Evolutionary conservation across 2,113 vertebrate species (phyloP).

Genomic region (Bagarius yarrelli): DNA sequence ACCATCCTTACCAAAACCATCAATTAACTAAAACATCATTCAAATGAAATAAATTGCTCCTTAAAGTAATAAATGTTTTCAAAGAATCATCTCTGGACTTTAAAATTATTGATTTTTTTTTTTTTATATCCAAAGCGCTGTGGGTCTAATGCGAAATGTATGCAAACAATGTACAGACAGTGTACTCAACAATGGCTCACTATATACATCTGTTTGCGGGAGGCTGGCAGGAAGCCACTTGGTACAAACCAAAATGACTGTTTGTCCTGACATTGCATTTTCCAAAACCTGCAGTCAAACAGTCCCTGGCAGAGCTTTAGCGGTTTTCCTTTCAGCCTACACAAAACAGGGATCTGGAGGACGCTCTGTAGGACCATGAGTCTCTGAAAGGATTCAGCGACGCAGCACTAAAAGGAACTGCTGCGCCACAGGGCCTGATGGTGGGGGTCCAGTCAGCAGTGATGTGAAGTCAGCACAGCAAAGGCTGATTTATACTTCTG

Average conservation of each 20-base stretch:
- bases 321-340: constrained; percentile 67
- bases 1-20: background rate
- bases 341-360: constrained; percentile 74
- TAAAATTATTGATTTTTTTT: background rate
- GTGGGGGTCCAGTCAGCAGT: constrained; percentile 14
- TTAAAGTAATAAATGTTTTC: background rate
- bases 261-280: constrained; percentile 75
- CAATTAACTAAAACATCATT: background rate
- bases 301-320: constrained; percentile 46
- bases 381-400: constrained; percentile 68
- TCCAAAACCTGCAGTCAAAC: constrained; percentile 65
- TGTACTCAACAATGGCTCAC: constrained; percentile 26
- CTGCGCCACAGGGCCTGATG: constrained; percentile 38
- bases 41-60: background rate
- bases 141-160: constrained; percentile 18
- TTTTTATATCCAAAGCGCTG: background rate
- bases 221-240: constrained; percentile 58
- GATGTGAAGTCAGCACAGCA: constrained; percentile 42
- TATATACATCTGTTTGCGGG: constrained; percentile 49
- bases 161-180: constrained; percentile 35
- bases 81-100: background rate
- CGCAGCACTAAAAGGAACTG: constrained; percentile 60
- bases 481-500: constrained; percentile 14
- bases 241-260: constrained; percentile 59
- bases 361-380: constrained; percentile 60